phyloP scores from a whole-genome alignment of 2,113 vertebrate genomes.

The Syrmaticus mikado region DNA sequence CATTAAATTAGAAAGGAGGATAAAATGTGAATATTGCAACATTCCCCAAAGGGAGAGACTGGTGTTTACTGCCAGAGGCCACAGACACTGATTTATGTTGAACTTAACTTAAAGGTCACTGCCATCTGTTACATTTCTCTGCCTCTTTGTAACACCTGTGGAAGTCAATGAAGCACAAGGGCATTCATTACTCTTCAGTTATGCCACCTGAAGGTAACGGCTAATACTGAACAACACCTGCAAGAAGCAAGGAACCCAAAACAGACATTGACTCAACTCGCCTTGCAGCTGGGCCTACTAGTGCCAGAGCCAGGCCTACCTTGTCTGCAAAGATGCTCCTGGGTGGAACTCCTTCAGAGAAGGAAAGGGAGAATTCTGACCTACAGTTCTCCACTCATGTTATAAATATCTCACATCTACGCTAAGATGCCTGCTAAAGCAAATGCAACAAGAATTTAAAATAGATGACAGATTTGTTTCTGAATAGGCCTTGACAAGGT shows the following conservation, averaged over 20 bases:
- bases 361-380: not conserved
- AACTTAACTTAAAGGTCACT: not conserved
- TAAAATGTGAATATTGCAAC: not conserved
- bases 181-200: not conserved
- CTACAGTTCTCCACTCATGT: not conserved
- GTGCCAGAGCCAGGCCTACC: not conserved
- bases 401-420: not conserved
- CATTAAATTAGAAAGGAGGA: not conserved
- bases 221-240: not conserved
- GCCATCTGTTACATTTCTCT: not conserved
- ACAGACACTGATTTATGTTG: not conserved
- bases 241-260: not conserved
- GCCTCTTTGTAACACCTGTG: not conserved
- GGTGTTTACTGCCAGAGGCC: not conserved
- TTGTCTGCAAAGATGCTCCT: not conserved
- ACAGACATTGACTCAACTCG: fast-evolving
- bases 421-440: not conserved
- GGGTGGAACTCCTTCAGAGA: fast-evolving
- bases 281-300: not conserved
- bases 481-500: not conserved
- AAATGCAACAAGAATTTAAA: not conserved
- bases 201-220: not conserved
- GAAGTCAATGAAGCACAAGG: not conserved
- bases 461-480: not conserved
- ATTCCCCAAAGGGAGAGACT: not conserved